Evolutionary conservation across 1,140 invertebrate genomes (phyloP), one percentile per base, ranked within the genome.

Genomic region (Drosophila seguyi): DNA sequence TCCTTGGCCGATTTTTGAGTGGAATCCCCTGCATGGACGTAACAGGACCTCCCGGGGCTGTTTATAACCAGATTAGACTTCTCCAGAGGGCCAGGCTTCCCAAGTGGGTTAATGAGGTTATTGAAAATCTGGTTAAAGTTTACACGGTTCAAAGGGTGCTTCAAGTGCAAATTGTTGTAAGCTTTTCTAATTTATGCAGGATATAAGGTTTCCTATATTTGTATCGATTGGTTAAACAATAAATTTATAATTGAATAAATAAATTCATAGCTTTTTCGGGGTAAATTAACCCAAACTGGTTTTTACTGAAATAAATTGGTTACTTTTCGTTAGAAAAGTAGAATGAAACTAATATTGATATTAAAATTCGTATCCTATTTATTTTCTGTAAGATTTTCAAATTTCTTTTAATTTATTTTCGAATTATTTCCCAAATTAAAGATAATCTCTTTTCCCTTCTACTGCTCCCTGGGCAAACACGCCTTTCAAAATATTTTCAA

Each of bases 91-190:
- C 56, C 27, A 42, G 55, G 45, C 69, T 62, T 75, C 39, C 3
- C 45, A 61, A 74, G 27, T 79, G 68, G 66, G 57, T 80, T 72
- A 84, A 84, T 85, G 65, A 86, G 82, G 73, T 67, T 74, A 73
- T 68, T 60, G 59, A 48, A 31, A 45, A 57, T 57, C 38, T 50
- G 36, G 18, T 39, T 31, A 63, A 56, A 75, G 39, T 74, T 63
- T 53, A 47, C 41, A 72, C 20, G 22, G 68, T 58, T 72, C 66
- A 72, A 56, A 47, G 68, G 50, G 20, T 11, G 16, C 50, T 14
- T 34, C 34, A 48, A 27, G 27, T 34, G 29, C 25, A 29, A 34
- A 36, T 11, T 39, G 45, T 71, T 6, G 42, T 34, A 58, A 71
- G 25, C 29, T 38, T 27, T 16, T 13, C 7, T 6, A 1, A 22